Conservation (phyloP, 2,888 invertebrate genomes). For the Trachelus troglodyta region DNA sequence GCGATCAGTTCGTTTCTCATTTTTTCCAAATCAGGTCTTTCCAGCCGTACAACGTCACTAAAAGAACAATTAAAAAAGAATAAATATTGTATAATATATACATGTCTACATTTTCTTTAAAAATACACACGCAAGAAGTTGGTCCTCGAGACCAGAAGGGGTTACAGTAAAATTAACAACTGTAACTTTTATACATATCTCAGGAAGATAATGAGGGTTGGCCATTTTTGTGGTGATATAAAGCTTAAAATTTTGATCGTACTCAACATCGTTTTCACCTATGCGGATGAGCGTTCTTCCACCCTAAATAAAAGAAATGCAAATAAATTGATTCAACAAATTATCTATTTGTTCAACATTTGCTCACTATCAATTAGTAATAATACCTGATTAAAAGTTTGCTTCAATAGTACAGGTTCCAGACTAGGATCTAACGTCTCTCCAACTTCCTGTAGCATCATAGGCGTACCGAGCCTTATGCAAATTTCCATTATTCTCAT, state of each 20-base stretch:
- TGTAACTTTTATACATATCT: constrained; percentile 92
- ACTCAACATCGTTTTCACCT: constrained; percentile 91
- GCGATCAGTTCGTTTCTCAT: constrained; percentile 85
- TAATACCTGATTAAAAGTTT: constrained; percentile 78
- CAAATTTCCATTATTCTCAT: constrained; percentile 84
- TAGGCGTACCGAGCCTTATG: constrained; percentile 86
- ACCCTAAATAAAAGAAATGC: constrained; percentile 65
- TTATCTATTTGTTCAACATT: not conserved
- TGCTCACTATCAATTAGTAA: not conserved
- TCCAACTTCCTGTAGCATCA: constrained; percentile 88
- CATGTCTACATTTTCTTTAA: not conserved
- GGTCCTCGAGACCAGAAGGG: constrained; percentile 89
- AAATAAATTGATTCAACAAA: constrained; percentile 13
- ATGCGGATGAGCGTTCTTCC: constrained; percentile 85
- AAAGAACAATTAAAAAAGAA: constrained; percentile 26
- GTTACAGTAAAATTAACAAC: constrained; percentile 95
- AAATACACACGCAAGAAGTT: constrained; percentile 83
- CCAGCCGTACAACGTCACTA: constrained; percentile 89
- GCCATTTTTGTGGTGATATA: constrained; percentile 93
- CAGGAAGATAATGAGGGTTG: constrained; percentile 94
- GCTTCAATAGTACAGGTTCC: constrained; percentile 83
- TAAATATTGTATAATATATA: not conserved
- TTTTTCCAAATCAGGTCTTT: constrained; percentile 87
- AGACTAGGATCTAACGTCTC: constrained; percentile 90
- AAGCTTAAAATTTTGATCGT: constrained; percentile 84